A percentile compares a stretch with the other conserved stretches of the same genome.
phyloP scores from a whole-genome alignment of 2,888 invertebrate species.

The Cheilosia grossa region DNA sequence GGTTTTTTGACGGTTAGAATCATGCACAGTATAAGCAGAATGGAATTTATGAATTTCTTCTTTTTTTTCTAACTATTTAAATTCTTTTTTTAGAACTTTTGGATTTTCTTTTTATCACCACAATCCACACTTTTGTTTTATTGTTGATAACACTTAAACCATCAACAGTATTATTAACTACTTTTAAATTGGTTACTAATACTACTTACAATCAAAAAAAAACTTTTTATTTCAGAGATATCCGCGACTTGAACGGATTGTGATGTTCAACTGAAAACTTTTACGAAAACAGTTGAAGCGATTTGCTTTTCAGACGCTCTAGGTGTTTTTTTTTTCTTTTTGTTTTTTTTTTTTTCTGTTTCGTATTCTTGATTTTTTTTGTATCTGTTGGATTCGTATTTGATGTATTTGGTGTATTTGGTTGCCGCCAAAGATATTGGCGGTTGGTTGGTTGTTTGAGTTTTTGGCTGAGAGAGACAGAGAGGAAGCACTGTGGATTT shows the following conservation, averaged over 20 bases:
- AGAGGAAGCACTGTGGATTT: constrained; percentile 53
- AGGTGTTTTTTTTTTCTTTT: constrained; percentile 61
- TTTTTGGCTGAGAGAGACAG: constrained; percentile 60
- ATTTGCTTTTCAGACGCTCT: constrained; percentile 80
- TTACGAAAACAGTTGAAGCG: constrained; percentile 80
- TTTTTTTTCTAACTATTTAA: not conserved
- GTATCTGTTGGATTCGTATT: constrained; percentile 72
- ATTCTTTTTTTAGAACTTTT: constrained; percentile 38
- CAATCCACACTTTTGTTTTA: constrained; percentile 50
- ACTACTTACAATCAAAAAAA: constrained; percentile 82
- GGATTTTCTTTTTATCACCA: constrained; percentile 36
- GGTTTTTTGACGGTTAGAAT: constrained; percentile 37
- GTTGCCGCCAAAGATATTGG: constrained; percentile 75
- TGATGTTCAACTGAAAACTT: constrained; percentile 84
- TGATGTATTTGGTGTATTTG: constrained; percentile 73
- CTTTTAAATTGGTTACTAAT: constrained; percentile 71
- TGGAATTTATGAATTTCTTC: not conserved
- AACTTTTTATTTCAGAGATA: constrained; percentile 83
- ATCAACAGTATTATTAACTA: constrained; percentile 56
- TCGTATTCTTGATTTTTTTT: constrained; percentile 58
- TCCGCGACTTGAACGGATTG: constrained; percentile 84
- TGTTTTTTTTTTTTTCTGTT: constrained; percentile 35
- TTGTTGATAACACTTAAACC: constrained; percentile 31
- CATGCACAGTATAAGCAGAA: constrained; percentile 19
- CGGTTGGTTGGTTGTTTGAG: constrained; percentile 66